phyloP scores from a whole-genome alignment of 1,140 invertebrate species.

The Stenopsyche tienmushanensis region DNA sequence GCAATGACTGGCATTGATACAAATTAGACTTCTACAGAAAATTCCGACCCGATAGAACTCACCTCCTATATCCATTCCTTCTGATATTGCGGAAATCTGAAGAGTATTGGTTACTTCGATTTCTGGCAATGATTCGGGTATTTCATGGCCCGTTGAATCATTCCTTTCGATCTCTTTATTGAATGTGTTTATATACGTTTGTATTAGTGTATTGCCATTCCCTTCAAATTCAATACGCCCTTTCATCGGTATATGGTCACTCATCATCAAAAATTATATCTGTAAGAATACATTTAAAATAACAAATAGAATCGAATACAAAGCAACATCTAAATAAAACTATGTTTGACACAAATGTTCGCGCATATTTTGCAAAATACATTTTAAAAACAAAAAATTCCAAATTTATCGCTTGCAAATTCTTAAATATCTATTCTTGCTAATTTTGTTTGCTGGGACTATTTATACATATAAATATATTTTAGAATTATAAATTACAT shows the following conservation, averaged over 20 bases:
- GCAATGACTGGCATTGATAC: not conserved
- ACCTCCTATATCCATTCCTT: constrained; percentile 21
- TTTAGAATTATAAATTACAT: too few species aligned
- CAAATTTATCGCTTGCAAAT: too few species aligned
- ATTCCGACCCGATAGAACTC: not conserved
- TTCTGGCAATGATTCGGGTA: not conserved
- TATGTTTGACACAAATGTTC: too few species aligned
- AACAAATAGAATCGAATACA: too few species aligned
- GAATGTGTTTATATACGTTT: constrained; percentile 80
- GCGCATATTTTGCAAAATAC: too few species aligned
- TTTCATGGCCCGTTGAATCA: not conserved
- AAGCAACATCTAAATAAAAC: too few species aligned
- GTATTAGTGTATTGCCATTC: constrained; percentile 45
- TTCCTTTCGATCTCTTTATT: constrained; percentile 78
- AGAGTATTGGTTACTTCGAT: not conserved
- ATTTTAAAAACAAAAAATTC: too few species aligned
- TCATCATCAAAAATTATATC: not conserved
- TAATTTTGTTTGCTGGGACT: too few species aligned
- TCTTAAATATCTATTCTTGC: too few species aligned
- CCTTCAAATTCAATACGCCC: constrained; percentile 5
- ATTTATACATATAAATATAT: too few species aligned
- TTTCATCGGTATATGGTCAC: not conserved
- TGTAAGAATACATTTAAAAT: too few species aligned
- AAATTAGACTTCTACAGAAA: not conserved
- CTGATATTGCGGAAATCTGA: not conserved